Conservation (phyloP, 2,113 vertebrate species). For the Alligator sinensis region DNA sequence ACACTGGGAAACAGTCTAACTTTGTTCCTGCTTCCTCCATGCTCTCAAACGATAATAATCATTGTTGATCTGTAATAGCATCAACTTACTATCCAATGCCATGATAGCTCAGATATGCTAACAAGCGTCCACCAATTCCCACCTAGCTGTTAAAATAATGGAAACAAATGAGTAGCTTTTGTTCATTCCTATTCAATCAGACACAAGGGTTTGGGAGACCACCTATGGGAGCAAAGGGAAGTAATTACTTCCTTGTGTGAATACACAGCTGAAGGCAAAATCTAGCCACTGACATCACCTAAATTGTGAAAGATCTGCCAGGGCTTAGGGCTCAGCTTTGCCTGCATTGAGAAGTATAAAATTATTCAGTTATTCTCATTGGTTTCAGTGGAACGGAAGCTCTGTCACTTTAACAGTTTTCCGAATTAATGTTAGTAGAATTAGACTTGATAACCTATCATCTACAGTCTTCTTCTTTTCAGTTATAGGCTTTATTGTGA, state of each 20-base stretch:
- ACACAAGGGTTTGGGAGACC: neutral
- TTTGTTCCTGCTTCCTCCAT: rapidly evolving
- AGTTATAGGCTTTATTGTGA: neutral
- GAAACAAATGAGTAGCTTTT: neutral
- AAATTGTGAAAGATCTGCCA: neutral
- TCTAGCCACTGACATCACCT: neutral
- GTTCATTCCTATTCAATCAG: neutral
- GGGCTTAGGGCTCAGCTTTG: neutral
- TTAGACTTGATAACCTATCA: neutral
- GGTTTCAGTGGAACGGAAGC: neutral
- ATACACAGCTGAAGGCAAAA: neutral
- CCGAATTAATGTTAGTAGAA: neutral
- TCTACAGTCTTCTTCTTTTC: neutral
- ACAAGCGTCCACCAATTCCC: rapidly evolving
- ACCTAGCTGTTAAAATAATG: neutral
- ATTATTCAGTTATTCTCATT: neutral
- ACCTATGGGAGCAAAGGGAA: neutral
- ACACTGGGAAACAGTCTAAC: neutral
- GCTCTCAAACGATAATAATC: neutral
- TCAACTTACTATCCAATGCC: neutral
- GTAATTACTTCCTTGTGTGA: neutral
- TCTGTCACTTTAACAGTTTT: neutral
- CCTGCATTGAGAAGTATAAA: neutral
- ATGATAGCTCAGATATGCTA: rapidly evolving
- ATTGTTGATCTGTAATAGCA: neutral